Evolutionary conservation across 2,797 vertebrate genomes (phyloP).

Genomic region (Arrhamphus sclerolepis): DNA sequence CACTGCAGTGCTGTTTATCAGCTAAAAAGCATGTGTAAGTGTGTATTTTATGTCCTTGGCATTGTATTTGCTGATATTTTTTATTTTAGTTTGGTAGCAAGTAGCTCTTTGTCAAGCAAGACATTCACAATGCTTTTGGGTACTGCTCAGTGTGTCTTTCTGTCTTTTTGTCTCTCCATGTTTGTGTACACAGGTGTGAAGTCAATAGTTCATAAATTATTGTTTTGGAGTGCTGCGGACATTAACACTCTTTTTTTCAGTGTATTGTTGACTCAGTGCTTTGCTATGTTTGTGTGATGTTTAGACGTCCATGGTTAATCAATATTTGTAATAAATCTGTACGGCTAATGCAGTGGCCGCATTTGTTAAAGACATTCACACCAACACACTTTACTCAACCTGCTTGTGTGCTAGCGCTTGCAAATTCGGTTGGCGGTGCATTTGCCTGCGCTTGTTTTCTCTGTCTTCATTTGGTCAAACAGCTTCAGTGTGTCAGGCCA

Average conservation of each 20-base stretch:
- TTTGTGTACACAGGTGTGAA: conserved; percentile 52
- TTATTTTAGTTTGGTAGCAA: conserved; percentile 47
- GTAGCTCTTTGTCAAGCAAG: conserved; percentile 65
- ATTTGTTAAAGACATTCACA: conserved; percentile 39
- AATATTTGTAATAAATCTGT: conserved; percentile 82
- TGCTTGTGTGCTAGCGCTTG: conserved; percentile 38
- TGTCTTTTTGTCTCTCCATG: conserved; percentile 28
- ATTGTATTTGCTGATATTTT: conserved; percentile 18
- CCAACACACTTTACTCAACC: conserved; percentile 7
- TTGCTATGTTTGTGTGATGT: conserved; percentile 58
- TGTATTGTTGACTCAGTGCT: conserved; percentile 79
- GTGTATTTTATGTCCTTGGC: conserved; percentile 14
- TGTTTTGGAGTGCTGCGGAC: conserved; percentile 69
- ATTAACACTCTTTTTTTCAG: conserved; percentile 82
- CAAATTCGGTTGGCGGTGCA: conserved; percentile 46
- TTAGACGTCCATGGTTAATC: conserved; percentile 71
- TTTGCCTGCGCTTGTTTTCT: conserved; percentile 62
- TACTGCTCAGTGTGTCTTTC: conserved; percentile 39
- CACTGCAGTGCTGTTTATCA: conserved; percentile 15
- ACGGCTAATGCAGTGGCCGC: conserved; percentile 67
- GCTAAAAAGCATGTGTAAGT: conserved; percentile 1
- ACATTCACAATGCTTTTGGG: conserved; percentile 59
- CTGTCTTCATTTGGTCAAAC: conserved; percentile 54
- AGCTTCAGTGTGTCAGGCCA: conserved; percentile 43
- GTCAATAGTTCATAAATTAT: conserved; percentile 73